A percentile compares a stretch with the other conserved stretches of the same genome.
These are phyloP conservation scores for Pogoniulus pusillus DNA, from an alignment of 2,797 vertebrate species.

Conservation along the genomic window DNA sequence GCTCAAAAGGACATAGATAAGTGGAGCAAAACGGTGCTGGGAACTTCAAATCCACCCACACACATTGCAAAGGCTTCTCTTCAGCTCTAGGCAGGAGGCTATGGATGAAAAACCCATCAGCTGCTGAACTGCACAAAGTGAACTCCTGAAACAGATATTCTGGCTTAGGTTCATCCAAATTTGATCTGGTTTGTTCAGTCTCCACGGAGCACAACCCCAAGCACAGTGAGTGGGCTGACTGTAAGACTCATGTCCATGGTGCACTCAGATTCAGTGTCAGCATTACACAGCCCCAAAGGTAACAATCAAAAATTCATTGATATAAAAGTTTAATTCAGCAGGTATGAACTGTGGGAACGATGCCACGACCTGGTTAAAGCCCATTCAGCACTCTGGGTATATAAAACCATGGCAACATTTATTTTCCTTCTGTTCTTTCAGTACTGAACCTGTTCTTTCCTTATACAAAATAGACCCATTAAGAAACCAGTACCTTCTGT, in stretches of 20 bases:
- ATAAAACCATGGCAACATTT: accelerated
- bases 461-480: not conserved
- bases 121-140: not conserved
- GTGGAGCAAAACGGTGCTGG: not conserved
- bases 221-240: accelerated
- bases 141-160: not conserved
- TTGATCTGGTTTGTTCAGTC: accelerated
- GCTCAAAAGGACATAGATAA: not conserved
- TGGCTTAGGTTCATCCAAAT: not conserved
- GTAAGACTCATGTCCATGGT: not conserved
- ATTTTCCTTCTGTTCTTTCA: not conserved
- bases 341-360: not conserved
- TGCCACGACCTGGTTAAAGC: not conserved
- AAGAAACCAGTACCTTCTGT: not conserved
- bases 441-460: not conserved
- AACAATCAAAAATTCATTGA: not conserved
- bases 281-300: accelerated
- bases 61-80: not conserved
- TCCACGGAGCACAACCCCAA: accelerated
- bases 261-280: not conserved
- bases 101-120: not conserved
- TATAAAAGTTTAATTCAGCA: not conserved
- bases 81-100: not conserved
- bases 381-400: accelerated
- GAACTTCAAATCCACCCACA: not conserved